Evolutionary conservation across 2,888 invertebrate species (phyloP).

Genomic region (Andrena flavipes): DNA sequence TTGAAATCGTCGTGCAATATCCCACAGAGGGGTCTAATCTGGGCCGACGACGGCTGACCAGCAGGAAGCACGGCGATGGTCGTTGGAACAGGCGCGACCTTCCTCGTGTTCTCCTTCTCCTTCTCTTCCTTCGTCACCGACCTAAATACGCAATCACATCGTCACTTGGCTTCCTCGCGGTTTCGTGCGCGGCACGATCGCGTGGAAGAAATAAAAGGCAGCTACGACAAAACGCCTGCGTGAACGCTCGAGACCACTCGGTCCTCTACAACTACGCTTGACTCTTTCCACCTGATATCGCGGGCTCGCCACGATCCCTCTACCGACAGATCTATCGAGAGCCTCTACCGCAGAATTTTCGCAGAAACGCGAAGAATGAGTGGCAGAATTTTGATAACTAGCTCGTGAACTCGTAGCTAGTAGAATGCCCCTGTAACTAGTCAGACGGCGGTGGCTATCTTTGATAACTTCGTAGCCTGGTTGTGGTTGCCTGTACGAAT

Average conservation of each 20-base stretch:
- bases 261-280: slow-evolving; percentile 31
- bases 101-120: slow-evolving; percentile 93
- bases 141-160: slow-evolving; percentile 84
- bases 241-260: slow-evolving; percentile 55
- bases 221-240: slow-evolving; percentile 73
- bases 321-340: not conserved
- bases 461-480: not conserved
- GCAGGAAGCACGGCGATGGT: slow-evolving; percentile 78
- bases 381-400: not conserved
- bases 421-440: slow-evolving; percentile 1
- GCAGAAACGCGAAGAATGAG: too few species aligned
- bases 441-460: not conserved
- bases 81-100: slow-evolving; percentile 83
- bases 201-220: slow-evolving; percentile 73
- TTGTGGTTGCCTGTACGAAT: too few species aligned
- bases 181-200: slow-evolving; percentile 26
- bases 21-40: slow-evolving; percentile 80
- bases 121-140: slow-evolving; percentile 94
- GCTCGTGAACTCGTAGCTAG: not conserved
- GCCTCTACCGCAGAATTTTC: not conserved
- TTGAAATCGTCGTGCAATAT: slow-evolving; percentile 79
- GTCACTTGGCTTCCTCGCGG: slow-evolving; percentile 24
- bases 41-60: slow-evolving; percentile 82
- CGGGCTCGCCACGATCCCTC: not conserved
- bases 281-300: slow-evolving; percentile 8